phyloP scores from a whole-genome alignment of 2,113 vertebrate species.

The Microcebus ravelobensis region DNA sequence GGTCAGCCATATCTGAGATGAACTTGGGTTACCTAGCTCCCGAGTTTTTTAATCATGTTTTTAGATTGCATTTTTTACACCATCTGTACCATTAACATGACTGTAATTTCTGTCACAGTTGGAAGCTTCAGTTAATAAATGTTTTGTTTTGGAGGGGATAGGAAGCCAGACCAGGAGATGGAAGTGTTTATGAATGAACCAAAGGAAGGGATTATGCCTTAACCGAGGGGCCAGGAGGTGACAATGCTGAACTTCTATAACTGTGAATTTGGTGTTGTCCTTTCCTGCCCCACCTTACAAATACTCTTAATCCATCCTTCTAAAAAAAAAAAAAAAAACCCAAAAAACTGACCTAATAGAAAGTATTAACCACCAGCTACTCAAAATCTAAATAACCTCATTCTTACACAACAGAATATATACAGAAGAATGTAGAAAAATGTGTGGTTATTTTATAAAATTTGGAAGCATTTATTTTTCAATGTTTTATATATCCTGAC shows the following conservation, averaged over 20 bases:
- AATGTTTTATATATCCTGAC: not conserved
- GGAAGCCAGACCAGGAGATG: constrained; percentile 23
- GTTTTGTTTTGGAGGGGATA: constrained; percentile 82
- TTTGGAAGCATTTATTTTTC: not conserved
- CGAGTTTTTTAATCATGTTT: constrained; percentile 88
- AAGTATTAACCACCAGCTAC: not conserved
- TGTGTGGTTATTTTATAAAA: not conserved
- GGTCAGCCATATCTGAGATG: constrained; percentile 83
- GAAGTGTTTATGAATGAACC: constrained; percentile 77
- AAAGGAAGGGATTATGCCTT: constrained; percentile 61
- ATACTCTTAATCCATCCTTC: not conserved
- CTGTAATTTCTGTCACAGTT: constrained; percentile 90
- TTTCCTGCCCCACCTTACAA: not conserved
- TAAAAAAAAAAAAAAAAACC: not conserved
- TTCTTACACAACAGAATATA: not conserved
- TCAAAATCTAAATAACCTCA: not conserved
- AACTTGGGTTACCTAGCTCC: constrained; percentile 86
- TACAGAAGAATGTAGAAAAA: not conserved
- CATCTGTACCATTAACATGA: constrained; percentile 89
- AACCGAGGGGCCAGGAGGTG: not conserved
- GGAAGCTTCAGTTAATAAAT: constrained; percentile 89
- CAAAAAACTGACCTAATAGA: not conserved
- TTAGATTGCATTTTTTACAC: constrained; percentile 88
- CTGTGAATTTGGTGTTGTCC: not conserved
- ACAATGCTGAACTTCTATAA: not conserved